A percentile compares a stretch with the other conserved stretches of the same genome.
Conservation (phyloP, 2,797 vertebrate species). For the Leucoraja ocellata region DNA sequence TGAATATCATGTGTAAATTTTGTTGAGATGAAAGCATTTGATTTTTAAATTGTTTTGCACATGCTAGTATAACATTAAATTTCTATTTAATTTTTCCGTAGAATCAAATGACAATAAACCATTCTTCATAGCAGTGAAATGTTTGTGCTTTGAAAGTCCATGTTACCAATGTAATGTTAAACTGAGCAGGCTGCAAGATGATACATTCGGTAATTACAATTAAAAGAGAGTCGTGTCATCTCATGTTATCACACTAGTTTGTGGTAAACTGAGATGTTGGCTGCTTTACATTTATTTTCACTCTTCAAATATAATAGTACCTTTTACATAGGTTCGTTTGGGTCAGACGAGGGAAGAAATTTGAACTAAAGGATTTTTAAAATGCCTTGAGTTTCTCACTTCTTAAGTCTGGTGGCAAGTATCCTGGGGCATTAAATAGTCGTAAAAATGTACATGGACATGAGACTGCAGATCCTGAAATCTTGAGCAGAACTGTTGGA, state of each 20-base stretch:
- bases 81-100: conserved; percentile 29
- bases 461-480: too few relatives aligned
- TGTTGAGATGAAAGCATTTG: conserved; percentile 34
- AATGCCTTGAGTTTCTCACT: not conserved
- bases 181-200: not conserved
- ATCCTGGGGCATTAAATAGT: not conserved
- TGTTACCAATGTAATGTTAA: too few relatives aligned
- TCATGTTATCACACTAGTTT: not conserved
- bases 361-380: not conserved
- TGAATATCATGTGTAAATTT: conserved; percentile 36
- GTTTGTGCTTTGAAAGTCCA: not conserved
- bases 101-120: conserved; percentile 30
- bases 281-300: not conserved
- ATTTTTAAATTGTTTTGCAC: conserved; percentile 36
- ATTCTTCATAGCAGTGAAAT: conserved; percentile 35
- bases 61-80: conserved; percentile 17
- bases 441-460: too few relatives aligned
- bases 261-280: not conserved
- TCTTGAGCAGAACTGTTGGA: too few relatives aligned
- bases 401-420: not conserved
- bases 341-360: not conserved
- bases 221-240: not conserved
- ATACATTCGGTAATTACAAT: not conserved
- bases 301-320: not conserved
- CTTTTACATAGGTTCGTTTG: not conserved